Evolutionary conservation across 2,113 vertebrate species (phyloP), one percentile per base, ranked within the genome.

Genomic region (Redunca redunca): DNA sequence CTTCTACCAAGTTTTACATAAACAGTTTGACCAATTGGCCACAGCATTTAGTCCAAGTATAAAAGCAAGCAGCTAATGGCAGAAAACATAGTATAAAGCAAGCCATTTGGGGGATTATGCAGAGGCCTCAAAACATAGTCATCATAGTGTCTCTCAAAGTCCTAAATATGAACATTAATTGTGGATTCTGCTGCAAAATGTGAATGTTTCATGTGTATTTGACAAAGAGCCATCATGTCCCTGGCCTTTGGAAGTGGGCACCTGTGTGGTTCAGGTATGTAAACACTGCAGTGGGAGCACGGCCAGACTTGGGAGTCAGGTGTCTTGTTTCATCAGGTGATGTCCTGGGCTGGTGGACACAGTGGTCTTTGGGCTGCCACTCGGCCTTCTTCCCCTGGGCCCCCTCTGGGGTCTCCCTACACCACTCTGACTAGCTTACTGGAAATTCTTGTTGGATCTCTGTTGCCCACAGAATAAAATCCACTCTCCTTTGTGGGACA

Each of bases 241-340:
- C 25, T 91, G 93, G 78, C 67, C 55, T 91, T 94, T 86, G 36
- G 53, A 86, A 91, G 96, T 12, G 19, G 95, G 86, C 33, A 43
- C 36, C 93, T 93, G 55, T 85, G 86, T 77, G 74, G 97, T 80
- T 80, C 91, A 95, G 95, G 78, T 96, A 80, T 89, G 92, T 95
- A 78, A 89, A 86, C 17, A 19, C 58, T 17, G 17, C 26, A 36
- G n/a, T 6, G 46, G 90, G 23, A 60, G 26, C 46, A 10, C 2
- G 2, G 30, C 62, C 40, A 60, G 43, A 57, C 92, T 87, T 7
- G 6, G 36, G 46, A 52, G 43, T 87, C 50, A 6, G 17, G 36
- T 48, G 19, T 36, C 50, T n/a, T 2, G 7, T 62, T 53, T 57
- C 3, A 12, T 86, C 23, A 77, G n/a, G 43, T 82, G 1, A 40